Conservation (phyloP, 2,113 vertebrate genomes). For the Jacana jacana region DNA sequence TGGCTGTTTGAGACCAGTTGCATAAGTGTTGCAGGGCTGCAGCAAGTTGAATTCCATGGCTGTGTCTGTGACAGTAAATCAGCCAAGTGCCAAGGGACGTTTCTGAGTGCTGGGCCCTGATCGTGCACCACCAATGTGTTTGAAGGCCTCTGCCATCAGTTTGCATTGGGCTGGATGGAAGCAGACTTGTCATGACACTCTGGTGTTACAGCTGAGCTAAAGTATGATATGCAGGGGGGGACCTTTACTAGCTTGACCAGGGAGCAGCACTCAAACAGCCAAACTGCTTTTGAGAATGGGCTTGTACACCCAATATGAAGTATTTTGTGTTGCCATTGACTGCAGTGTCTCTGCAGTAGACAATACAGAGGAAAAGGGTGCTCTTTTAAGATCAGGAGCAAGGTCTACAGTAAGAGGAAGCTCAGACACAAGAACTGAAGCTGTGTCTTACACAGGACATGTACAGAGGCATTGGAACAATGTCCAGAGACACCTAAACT, state of each 20-base stretch:
- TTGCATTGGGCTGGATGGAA: not conserved
- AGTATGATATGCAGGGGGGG: not conserved
- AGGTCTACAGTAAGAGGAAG: not conserved
- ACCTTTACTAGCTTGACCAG: not conserved
- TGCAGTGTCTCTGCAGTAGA: not conserved
- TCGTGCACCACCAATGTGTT: not conserved
- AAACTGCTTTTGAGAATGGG: not conserved
- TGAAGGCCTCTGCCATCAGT: not conserved
- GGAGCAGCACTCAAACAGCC: not conserved
- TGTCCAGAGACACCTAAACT: not conserved
- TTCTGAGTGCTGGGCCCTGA: not conserved
- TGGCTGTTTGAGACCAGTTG: not conserved
- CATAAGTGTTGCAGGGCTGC: not conserved
- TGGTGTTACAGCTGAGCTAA: not conserved
- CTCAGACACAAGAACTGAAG: not conserved
- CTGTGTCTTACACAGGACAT: not conserved
- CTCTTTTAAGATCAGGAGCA: not conserved
- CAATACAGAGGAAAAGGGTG: not conserved
- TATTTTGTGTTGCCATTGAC: not conserved
- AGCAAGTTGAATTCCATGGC: not conserved
- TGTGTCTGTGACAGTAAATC: not conserved
- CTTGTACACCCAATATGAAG: rapidly evolving
- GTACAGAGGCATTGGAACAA: not conserved
- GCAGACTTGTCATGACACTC: not conserved
- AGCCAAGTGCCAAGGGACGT: not conserved